These are phyloP conservation scores for Oscheius sp. DNA, from an alignment of 2,888 invertebrate genomes.

Conservation along the genomic window DNA sequence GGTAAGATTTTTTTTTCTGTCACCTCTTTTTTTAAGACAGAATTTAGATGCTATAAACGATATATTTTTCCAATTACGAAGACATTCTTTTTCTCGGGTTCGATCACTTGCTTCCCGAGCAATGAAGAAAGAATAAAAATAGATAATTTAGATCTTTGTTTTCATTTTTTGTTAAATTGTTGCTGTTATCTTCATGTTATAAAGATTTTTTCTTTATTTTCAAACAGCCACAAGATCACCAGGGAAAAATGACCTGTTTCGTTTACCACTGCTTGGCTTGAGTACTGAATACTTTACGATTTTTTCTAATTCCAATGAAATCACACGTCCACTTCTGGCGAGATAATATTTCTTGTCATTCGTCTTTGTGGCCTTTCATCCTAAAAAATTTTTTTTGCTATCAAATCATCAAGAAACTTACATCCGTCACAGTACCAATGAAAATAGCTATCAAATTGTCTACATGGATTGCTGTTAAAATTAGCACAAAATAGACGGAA, in stretches of 20 bases:
- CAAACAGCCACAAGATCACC: no score
- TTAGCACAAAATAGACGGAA: neutral
- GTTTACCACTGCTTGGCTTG: no score
- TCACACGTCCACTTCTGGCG: no score
- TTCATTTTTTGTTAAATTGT: neutral
- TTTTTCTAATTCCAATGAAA: no score
- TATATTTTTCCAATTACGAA: neutral
- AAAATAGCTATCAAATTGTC: constrained; percentile 1
- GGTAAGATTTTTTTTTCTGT: neutral
- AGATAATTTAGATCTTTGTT: neutral
- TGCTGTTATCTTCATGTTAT: constrained; percentile 13
- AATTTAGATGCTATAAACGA: neutral
- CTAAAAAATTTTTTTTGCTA: no score
- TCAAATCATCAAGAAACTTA: no score
- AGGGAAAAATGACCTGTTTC: no score
- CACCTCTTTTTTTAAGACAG: neutral
- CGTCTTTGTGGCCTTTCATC: no score
- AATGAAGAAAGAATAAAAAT: neutral
- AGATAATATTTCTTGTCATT: no score
- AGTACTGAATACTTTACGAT: no score
- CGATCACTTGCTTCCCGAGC: constrained; percentile 5
- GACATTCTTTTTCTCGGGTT: neutral
- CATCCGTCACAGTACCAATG: constrained; percentile 1
- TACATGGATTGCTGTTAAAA: neutral
- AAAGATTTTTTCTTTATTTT: no score